A percentile compares a stretch with the other conserved stretches of the same genome.
Evolutionary conservation across 1,140 invertebrate genomes (phyloP).

Genomic region (Neodiprion fabricii): DNA sequence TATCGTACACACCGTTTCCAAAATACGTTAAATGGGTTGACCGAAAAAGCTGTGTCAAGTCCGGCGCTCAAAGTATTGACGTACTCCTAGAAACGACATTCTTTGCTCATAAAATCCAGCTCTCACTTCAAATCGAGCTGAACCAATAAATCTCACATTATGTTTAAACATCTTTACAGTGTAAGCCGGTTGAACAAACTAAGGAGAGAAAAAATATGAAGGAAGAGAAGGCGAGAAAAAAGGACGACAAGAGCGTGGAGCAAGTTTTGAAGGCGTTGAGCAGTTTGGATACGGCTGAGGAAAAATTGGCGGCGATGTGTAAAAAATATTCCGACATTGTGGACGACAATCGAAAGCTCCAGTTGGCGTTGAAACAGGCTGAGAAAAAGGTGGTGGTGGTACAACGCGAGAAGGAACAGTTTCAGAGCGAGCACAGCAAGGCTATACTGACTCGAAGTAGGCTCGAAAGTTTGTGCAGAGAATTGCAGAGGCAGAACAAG

Average conservation of each 20-base stretch:
- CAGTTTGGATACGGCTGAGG: constrained; percentile 71
- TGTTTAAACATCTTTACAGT: constrained; percentile 7
- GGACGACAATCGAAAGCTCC: constrained; percentile 77
- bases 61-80: no score
- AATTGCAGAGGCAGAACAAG: constrained; percentile 91
- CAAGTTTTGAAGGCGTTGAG: constrained; percentile 77
- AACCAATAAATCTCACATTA: no score
- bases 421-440: constrained; percentile 84
- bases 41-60: no score
- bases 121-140: no score
- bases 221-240: constrained; percentile 56
- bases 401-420: constrained; percentile 81
- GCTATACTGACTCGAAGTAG: constrained; percentile 80
- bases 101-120: no score
- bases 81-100: no score
- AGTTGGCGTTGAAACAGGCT: constrained; percentile 69
- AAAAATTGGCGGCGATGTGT: constrained; percentile 76
- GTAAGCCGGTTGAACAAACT: constrained; percentile 14
- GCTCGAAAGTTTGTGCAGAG: constrained; percentile 86
- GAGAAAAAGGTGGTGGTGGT: constrained; percentile 71
- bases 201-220: constrained; percentile 35
- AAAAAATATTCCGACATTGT: constrained; percentile 80
- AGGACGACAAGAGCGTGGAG: constrained; percentile 68
- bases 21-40: no score
- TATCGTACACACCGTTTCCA: no score